Base-by-base conservation (phyloP, 2,113 vertebrate species). In the Salvelinus namaycush region DNA sequence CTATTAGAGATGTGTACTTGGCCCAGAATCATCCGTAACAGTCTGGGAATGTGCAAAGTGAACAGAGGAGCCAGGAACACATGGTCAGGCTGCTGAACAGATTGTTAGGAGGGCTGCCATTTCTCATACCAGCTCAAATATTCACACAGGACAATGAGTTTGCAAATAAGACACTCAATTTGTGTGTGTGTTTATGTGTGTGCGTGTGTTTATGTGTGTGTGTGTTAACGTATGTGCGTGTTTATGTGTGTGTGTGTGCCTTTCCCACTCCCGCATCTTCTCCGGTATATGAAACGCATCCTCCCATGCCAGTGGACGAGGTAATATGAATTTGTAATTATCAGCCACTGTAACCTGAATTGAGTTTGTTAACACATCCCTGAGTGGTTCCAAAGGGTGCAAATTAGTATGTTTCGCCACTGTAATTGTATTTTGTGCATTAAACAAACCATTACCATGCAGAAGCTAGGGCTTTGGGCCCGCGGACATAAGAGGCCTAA, bases 341-440 rank as follows among this genome's bases (percentile, higher is more conserved):
- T 95, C 95, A 96, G 93, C 88, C 87, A 16, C 92, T 95, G 94
- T 81, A 95, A 96, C 95, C 95, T 96, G 93, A 62, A 95, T 94
- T 96, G 95, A 94, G 95, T 96, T 96, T 93, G 95, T 96, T 96
- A 95, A 94, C 96, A 98, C 95, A 92, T 96, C 93, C 90, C 74
- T 71, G 83, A 88, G 89, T 94, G 93, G 87, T 93, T 94, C 95
- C 83, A 90, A 90, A 93, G 96, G 92, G 96, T 96, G 96, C 95
- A 97, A 98, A 98, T 97, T 91, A 96, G 92, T 92, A 91, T 92
- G 92, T 93, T 94, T 95, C 94, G 91, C 92, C 70, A 91, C 90
- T 90, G 80, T 94, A 92, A 93, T 92, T 92, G 84, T 91, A 90
- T 89, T 91, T 84, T 90, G 89, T 90, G 93, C 92, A 94, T 94